Conservation (phyloP, 2,888 invertebrate species). For the Malthinus seriepunctatus region DNA sequence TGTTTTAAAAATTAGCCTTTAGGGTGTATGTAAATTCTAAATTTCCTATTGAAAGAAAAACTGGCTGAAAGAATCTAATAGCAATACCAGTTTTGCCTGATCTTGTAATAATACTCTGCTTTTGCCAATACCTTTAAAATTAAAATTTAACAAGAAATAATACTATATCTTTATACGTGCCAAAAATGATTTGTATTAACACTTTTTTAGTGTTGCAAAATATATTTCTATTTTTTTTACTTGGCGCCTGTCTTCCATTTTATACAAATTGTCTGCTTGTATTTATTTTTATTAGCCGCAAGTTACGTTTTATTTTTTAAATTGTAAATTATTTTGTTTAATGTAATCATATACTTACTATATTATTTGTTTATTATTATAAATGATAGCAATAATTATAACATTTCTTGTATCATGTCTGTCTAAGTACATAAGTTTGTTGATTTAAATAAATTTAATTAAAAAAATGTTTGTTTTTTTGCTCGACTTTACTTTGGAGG, state of each 20-base stretch:
- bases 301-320: not conserved
- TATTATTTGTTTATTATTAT: slow-evolving; percentile 18
- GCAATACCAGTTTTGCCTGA: slow-evolving; percentile 54
- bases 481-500: no score
- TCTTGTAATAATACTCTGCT: slow-evolving; percentile 48
- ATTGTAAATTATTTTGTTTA: slow-evolving; percentile 8
- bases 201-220: slow-evolving; percentile 38
- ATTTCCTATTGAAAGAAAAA: slow-evolving; percentile 25
- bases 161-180: slow-evolving; percentile 33
- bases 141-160: not conserved
- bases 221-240: slow-evolving; percentile 25
- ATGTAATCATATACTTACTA: slow-evolving; percentile 4
- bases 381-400: slow-evolving; percentile 28
- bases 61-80: slow-evolving; percentile 40
- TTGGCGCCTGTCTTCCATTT: slow-evolving; percentile 51
- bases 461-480: not conserved
- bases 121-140: slow-evolving; percentile 38
- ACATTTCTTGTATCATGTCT: slow-evolving; percentile 25
- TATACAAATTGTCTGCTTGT: slow-evolving; percentile 32
- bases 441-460: slow-evolving; percentile 28
- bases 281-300: slow-evolving; percentile 6
- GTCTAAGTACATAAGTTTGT: slow-evolving; percentile 27
- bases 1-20: slow-evolving; percentile 19
- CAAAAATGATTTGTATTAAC: slow-evolving; percentile 33
- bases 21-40: slow-evolving; percentile 44